Base-by-base conservation (phyloP, 2,797 vertebrate genomes). In the Naso thynnoides region DNA sequence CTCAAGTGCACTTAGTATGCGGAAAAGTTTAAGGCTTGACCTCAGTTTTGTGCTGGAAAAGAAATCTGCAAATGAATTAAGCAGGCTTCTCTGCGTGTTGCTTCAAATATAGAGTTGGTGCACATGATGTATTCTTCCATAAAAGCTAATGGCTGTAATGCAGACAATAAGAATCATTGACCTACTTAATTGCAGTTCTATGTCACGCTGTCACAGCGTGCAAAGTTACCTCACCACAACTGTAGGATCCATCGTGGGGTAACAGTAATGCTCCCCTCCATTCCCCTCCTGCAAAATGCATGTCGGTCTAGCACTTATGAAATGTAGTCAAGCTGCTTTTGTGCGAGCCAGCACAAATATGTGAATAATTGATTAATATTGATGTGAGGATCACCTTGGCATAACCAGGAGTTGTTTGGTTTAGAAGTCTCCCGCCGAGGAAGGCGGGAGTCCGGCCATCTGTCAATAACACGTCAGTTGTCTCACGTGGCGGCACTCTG, bases 341-440 rank as follows among this genome's bases (percentile, higher is more conserved):
- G n/a, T 36, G 15, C 85, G 39, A 85, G 81, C 73, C 67, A 33
- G 81, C 79, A 44, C 77, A 87, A 81, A 85, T 87, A 82, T 80
- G 79, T 92, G 78, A 94, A 93, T 91, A 86, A 92, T 92, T 89
- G 86, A 92, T 89, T 74, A 49, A 36, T 86, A 84, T 84, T 42
- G 85, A 91, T 71, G 86, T 65, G 62, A 79, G 83, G 87, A 89
- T 89, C 81, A 67, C 78, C 79, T 84, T 23, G 26, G 77, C 78
- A 83, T 84, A 83, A 90, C 76, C 86, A 80, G 61, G 23, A 57
- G 82, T 82, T 83, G 86, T 87, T 83, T 86, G 87, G 73, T 85
- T 80, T 81, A 26, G 85, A 83, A 76, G 66, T 78, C 78, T 68
- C 78, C 67, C 8, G 62, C 23, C 60, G 84, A 73, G 76, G 81